These are phyloP conservation scores for Pterocles orientalis DNA, from an alignment of 2,113 vertebrate genomes.

Conservation along the genomic window DNA sequence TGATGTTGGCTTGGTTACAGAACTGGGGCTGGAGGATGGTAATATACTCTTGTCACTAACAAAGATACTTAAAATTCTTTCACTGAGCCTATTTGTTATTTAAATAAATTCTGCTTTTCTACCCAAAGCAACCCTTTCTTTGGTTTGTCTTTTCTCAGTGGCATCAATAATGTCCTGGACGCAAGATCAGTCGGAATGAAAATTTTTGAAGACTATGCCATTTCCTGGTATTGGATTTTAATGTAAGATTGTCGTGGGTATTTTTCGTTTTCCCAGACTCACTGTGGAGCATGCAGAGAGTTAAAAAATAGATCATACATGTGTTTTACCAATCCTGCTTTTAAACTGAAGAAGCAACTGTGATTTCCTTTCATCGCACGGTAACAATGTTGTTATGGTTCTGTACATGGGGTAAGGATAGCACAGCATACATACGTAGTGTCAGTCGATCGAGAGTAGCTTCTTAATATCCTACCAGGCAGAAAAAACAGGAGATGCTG, in stretches of 20 bases:
- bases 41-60: background rate
- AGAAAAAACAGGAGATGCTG: background rate
- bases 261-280: background rate
- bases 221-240: constrained; percentile 95
- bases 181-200: constrained; percentile 87
- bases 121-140: background rate
- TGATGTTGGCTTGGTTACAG: background rate
- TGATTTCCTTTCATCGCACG: background rate
- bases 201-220: constrained; percentile 94
- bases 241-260: constrained; percentile 79
- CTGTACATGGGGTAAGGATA: background rate
- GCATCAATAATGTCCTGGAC: constrained; percentile 84
- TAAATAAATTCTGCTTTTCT: background rate
- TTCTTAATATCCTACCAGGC: background rate
- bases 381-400: background rate
- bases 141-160: constrained; percentile 67
- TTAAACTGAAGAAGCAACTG: background rate
- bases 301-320: background rate
- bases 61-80: background rate
- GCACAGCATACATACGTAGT: background rate
- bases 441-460: background rate
- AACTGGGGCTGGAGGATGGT: background rate
- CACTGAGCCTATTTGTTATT: background rate
- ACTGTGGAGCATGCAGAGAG: background rate
- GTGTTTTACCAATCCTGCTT: background rate